Conservation (phyloP, 2,888 invertebrate species). For the Pimpla rufipes region DNA sequence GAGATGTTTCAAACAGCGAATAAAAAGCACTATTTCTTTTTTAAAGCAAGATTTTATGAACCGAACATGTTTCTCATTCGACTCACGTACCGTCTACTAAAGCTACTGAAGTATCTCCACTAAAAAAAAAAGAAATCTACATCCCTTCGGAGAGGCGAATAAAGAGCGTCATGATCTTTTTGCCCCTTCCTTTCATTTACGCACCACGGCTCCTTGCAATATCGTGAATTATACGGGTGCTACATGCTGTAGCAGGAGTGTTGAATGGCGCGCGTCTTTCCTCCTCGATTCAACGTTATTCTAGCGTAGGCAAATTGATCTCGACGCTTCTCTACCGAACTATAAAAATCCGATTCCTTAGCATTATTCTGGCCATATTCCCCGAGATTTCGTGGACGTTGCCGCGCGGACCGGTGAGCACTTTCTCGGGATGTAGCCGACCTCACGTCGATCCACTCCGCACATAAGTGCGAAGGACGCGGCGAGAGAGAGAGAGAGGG, state of each 20-base stretch:
- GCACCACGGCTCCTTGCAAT: slow-evolving; percentile 17
- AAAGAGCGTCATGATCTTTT: slow-evolving; percentile 25
- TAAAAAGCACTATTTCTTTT: neutral
- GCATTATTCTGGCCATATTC: slow-evolving; percentile 63
- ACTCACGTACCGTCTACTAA: neutral
- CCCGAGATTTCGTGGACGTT: slow-evolving; percentile 42
- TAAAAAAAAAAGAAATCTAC: slow-evolving; percentile 7
- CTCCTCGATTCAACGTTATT: slow-evolving; percentile 54
- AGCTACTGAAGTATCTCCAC: slow-evolving; percentile 13
- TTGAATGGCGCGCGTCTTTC: slow-evolving; percentile 18
- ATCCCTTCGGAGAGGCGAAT: slow-evolving; percentile 11
- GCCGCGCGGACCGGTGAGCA: slow-evolving; percentile 38
- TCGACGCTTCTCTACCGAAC: slow-evolving; percentile 50
- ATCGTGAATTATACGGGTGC: slow-evolving; percentile 45
- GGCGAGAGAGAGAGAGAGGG: neutral
- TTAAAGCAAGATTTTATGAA: neutral
- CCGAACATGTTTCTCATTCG: slow-evolving; percentile 3
- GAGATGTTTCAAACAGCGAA: neutral
- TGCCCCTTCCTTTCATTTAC: neutral
- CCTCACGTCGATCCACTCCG: slow-evolving; percentile 27
- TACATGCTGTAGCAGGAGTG: slow-evolving; percentile 9
- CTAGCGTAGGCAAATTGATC: slow-evolving; percentile 42
- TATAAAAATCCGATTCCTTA: slow-evolving; percentile 65
- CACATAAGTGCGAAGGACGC: slow-evolving; percentile 10
- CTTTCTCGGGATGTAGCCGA: slow-evolving; percentile 49